Conservation (phyloP, 1,140 invertebrate genomes). For the Drosophila sp. region DNA sequence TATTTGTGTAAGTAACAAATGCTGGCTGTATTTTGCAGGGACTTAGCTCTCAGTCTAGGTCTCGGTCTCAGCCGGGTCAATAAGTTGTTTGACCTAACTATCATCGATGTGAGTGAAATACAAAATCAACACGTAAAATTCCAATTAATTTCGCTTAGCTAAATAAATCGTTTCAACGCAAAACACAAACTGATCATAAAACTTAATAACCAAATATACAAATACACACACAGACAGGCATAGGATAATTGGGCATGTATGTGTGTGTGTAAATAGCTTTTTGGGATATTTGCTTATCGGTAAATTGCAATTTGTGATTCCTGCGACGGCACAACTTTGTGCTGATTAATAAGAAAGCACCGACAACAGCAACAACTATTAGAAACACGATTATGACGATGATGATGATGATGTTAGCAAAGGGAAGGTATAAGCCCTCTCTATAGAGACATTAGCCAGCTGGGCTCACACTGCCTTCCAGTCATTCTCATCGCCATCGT, state of each 20-base stretch:
- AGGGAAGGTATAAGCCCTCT: background rate
- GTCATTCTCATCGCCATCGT: constrained; percentile 37
- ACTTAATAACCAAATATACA: constrained; percentile 71
- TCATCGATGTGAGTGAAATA: constrained; percentile 23
- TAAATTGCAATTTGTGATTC: constrained; percentile 66
- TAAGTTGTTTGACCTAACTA: constrained; percentile 28
- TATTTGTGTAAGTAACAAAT: constrained; percentile 1
- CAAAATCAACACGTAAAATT: constrained; percentile 82
- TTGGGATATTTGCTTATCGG: constrained; percentile 81
- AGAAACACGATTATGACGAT: constrained; percentile 5
- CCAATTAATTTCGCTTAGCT: constrained; percentile 83
- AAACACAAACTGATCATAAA: constrained; percentile 83
- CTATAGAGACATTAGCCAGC: constrained; percentile 75
- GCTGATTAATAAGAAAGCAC: constrained; percentile 79
- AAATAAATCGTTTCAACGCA: constrained; percentile 81
- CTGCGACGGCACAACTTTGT: constrained; percentile 65
- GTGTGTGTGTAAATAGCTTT: constrained; percentile 59
- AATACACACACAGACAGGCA: constrained; percentile 30
- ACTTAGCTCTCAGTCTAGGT: too few species aligned
- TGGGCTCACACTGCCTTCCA: too few species aligned
- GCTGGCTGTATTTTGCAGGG: background rate
- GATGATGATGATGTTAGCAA: background rate
- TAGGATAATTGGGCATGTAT: constrained; percentile 41
- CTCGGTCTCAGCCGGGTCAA: background rate
- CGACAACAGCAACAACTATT: constrained; percentile 28